Evolutionary conservation across 2,113 vertebrate species (phyloP).

Genomic region (Plecturocebus donacophilus): DNA sequence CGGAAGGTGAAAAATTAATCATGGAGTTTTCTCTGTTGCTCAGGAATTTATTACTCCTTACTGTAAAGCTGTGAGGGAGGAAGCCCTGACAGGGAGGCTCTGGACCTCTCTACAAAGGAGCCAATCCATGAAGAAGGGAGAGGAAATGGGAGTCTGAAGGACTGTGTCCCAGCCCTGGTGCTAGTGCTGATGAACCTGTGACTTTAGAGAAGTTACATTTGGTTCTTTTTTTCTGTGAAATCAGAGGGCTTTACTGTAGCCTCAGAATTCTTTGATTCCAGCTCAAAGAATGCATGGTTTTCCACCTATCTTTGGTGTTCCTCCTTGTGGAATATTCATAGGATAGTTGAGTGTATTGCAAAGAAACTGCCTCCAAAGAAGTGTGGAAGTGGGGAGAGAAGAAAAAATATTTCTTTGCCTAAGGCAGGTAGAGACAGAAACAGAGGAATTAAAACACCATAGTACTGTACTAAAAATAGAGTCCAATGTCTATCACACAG

Average conservation of each 20-base stretch:
- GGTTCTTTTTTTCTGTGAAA: background rate
- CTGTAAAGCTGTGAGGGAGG: background rate
- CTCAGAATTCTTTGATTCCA: background rate
- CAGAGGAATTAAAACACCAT: background rate
- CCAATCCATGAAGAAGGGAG: background rate
- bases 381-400: background rate
- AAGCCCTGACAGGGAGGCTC: background rate
- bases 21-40: background rate
- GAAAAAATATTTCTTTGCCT: background rate
- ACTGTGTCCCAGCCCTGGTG: background rate
- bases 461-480: background rate
- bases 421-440: background rate
- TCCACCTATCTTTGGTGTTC: background rate
- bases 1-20: background rate
- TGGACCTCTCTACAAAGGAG: background rate
- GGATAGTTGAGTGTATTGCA: background rate
- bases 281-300: background rate
- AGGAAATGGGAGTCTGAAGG: background rate
- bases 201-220: background rate
- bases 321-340: background rate
- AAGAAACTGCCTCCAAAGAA: background rate
- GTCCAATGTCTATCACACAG: background rate
- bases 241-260: background rate
- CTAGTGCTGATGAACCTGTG: background rate
- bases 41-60: background rate